These are phyloP conservation scores for Ahaetulla prasina DNA, from an alignment of 2,113 vertebrate species.

Conservation along the genomic window DNA sequence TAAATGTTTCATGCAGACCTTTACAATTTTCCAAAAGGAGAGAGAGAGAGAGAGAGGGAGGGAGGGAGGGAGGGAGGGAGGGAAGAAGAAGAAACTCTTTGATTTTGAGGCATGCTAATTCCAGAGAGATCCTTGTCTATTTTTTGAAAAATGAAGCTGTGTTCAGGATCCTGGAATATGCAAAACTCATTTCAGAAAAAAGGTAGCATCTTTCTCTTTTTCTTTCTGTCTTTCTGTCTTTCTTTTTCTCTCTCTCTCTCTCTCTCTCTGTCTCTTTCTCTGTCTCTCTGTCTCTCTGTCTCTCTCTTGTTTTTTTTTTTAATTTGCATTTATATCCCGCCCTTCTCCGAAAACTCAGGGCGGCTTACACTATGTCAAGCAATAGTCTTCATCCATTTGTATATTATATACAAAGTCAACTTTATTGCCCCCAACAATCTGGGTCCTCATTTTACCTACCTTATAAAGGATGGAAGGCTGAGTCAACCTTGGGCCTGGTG, in stretches of 20 bases:
- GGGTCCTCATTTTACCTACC: too few relatives aligned
- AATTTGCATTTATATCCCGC: too few relatives aligned
- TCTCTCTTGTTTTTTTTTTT: too few relatives aligned
- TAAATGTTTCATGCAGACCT: slow-evolving; percentile 72
- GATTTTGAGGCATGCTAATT: slow-evolving; percentile 67
- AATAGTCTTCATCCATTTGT: too few relatives aligned
- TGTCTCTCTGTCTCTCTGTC: too few relatives aligned
- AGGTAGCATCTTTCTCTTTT: slow-evolving; percentile 16
- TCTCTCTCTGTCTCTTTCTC: too few relatives aligned
- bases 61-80: background rate
- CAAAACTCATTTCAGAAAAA: slow-evolving; percentile 29
- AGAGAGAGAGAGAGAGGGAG: background rate
- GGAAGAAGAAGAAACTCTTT: slow-evolving; percentile 30
- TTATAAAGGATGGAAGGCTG: too few relatives aligned
- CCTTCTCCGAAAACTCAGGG: too few relatives aligned
- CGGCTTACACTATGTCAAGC: too few relatives aligned
- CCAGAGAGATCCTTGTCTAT: slow-evolving; percentile 37
- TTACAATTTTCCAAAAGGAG: slow-evolving; percentile 13
- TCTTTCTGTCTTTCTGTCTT: slow-evolving; percentile 5
- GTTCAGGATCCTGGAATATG: slow-evolving; percentile 16
- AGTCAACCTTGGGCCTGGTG: too few relatives aligned
- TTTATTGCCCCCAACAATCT: too few relatives aligned
- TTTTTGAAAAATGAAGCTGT: slow-evolving; percentile 52
- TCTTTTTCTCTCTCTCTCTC: background rate
- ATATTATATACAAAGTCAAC: too few relatives aligned